Base-by-base conservation (phyloP, 64 coral and sea anemone species). In the Montipora foliosa region DNA sequence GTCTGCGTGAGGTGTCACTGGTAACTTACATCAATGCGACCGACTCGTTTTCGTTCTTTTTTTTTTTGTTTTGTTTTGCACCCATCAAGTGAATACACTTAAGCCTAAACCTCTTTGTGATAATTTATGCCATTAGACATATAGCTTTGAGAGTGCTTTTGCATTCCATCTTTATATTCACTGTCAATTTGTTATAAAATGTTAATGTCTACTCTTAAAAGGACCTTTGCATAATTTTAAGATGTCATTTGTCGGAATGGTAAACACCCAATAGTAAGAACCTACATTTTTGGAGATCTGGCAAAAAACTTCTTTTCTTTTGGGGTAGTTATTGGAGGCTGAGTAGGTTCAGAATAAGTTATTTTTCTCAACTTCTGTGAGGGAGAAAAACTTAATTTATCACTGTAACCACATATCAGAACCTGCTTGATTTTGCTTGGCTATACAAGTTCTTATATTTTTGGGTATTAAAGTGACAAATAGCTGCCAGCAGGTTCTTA, bases 171-270 rank as follows among this genome's bases (percentile, higher is more conserved):
- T 74, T 74, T 74, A 74, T 74, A 24, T 74, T 74, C 70, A 74
- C 70, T 74, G 70, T 74, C 70, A 74, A 74, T 74, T 74, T 74
- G 70, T 74, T 74, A 74, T 74, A 74, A 74, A 74, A 74, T 74
- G 70, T 74, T 74, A 74, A 74, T 74, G 70, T 74, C 70, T 74
- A 74, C n/a, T 74, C 70, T 74, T 74, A 74, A 74, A 74, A 21
- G 70, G 70, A 24, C 70, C 25, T 55, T 55, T 55, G 5, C 25
- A 25, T 25, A 25, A 25, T 25, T 25, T 0, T 25, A 25, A 25
- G 25, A 55, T 55, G 52, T 0, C 52, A 55, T 55, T 55, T 6
- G 66, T 14, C 66, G 13, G 9, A 14, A 14, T 69, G 66, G 16
- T 8, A 69, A 25, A 25, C 25, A 25, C 25, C 25, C 25, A 25